Base-by-base conservation (phyloP, 1,140 invertebrate species). In the Mamestra configurata region DNA sequence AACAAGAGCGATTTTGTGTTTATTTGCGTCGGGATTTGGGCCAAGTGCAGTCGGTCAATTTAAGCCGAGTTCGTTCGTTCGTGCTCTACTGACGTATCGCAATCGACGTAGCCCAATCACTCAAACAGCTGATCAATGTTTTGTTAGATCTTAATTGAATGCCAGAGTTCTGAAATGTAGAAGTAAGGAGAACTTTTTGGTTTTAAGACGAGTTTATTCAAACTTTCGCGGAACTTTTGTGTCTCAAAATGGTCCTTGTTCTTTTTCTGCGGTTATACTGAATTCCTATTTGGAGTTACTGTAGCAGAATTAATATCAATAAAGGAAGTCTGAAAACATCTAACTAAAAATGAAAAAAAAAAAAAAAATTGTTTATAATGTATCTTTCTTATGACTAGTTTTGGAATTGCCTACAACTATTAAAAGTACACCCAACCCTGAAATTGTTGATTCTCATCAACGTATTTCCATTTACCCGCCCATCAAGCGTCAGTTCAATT, bases 41-140 rank as follows among this genome's bases (percentile, higher is more conserved):
- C 87, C 88, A 90, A 90, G 88, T 90, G 87, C 87, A 90, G 80
- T 89, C 83, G 86, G 88, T 85, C 86, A 84, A 82, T 85, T 86
- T 75, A 79, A 83, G 72, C 81, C 79, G 79, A 85, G 83, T 79
- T 84, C 80, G 82, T 78, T 78, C 57, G 31, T 77, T 64, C 40
- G 79, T 75, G 66, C 40, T 20, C 55, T 31, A 22, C 46, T 66
- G 59, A 77, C 59, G 75, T 68, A 68, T 35, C 46, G 61, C 75
- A 66, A 53, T 77, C 46, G 75, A 51, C 22, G 75, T 77, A 27
- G 59, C 20, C 43, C 46, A 57, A 55, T 71, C 76, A 75, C 53
- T 73, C 66, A 68, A 40, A 73, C 43, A 77, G 59, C 59, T 77
- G 75, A 66, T 77, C 59, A 66, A 64, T 77, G 75, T 61, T 64